Percentiles rank a stretch among this genome's conserved stretches.
These are phyloP conservation scores for Rynchops niger DNA, from an alignment of 2,113 vertebrate species.

Conservation along the genomic window DNA sequence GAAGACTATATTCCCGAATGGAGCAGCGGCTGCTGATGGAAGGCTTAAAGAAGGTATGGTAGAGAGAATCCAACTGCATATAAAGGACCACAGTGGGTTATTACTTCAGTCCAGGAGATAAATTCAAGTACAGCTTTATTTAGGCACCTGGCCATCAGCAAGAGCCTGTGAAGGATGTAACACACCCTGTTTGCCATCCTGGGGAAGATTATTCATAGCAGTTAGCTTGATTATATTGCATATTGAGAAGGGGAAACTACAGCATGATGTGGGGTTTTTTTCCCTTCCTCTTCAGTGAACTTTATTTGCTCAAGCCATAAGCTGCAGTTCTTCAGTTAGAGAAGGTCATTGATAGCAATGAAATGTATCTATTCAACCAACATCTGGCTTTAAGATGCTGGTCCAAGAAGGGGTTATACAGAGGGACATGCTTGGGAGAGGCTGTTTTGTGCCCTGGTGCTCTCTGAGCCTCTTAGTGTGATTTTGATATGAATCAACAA, in stretches of 20 bases:
- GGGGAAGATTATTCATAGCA: neutral
- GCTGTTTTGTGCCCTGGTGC: neutral
- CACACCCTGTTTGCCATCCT: neutral
- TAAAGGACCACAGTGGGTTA: neutral
- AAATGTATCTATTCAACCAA: neutral
- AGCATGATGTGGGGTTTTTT: neutral
- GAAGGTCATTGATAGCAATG: neutral
- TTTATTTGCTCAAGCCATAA: neutral
- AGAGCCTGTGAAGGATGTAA: neutral
- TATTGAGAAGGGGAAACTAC: neutral
- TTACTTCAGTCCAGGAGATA: neutral
- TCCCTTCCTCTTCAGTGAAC: neutral
- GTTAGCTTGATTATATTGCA: neutral
- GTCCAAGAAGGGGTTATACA: neutral
- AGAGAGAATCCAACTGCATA: neutral
- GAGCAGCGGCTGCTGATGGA: conserved; percentile 92
- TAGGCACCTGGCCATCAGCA: neutral
- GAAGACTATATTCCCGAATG: conserved; percentile 94
- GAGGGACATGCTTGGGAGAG: neutral
- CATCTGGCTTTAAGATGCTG: neutral
- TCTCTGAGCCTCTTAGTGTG: neutral
- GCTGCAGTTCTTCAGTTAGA: neutral
- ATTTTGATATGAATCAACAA: neutral
- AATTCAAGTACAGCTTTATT: neutral
- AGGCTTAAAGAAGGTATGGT: conserved; percentile 91